These are phyloP conservation scores for Zaprionus obscuricornis DNA, from an alignment of 2,888 invertebrate species.

Conservation along the genomic window DNA sequence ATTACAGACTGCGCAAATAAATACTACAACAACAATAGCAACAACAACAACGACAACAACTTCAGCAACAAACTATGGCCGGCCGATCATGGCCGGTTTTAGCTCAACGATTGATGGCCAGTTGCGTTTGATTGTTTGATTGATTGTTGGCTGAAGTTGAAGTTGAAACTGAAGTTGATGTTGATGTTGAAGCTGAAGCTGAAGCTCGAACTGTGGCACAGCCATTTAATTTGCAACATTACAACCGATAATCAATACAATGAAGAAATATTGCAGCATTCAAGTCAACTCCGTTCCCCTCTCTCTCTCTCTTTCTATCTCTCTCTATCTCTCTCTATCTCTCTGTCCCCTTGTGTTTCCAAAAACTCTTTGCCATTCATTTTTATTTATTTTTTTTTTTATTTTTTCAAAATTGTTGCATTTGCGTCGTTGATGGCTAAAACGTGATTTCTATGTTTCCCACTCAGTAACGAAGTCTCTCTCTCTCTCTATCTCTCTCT, in stretches of 20 bases:
- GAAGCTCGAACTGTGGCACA: slow-evolving; percentile 49
- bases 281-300: slow-evolving; percentile 16
- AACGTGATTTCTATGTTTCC: slow-evolving; percentile 80
- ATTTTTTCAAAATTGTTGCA: slow-evolving; percentile 77
- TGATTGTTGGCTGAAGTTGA: slow-evolving; percentile 42
- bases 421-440: slow-evolving; percentile 78
- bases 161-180: slow-evolving; percentile 22
- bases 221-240: slow-evolving; percentile 82
- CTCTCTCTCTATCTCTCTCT: no score
- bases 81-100: slow-evolving; percentile 38
- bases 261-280: slow-evolving; percentile 67
- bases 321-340: background rate
- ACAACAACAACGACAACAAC: background rate
- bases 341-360: no score
- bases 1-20: slow-evolving; percentile 64
- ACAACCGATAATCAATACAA: slow-evolving; percentile 81
- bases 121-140: slow-evolving; percentile 74
- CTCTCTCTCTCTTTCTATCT: background rate
- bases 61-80: slow-evolving; percentile 29
- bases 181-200: slow-evolving; percentile 8
- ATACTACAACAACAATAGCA: background rate
- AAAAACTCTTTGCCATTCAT: no score
- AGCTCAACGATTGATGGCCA: slow-evolving; percentile 56
- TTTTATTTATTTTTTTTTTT: no score
- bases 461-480: slow-evolving; percentile 45